phyloP scores from a whole-genome alignment of 30 jellyfish, hydroid and myxozoan species.

The Phacellophora camtschatica region DNA sequence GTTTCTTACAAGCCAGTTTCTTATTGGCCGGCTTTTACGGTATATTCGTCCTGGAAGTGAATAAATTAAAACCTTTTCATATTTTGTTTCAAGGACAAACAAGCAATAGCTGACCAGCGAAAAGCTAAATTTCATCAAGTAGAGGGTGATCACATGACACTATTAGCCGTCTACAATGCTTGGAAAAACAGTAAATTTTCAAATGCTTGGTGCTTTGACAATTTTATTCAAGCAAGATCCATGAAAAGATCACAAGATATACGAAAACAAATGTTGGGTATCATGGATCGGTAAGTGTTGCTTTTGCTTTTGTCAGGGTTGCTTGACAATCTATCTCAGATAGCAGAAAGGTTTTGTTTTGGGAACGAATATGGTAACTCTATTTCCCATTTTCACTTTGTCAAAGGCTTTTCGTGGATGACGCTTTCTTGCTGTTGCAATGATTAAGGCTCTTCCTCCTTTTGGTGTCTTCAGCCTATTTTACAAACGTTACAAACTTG shows the following conservation, averaged over 20 bases:
- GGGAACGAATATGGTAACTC: no score
- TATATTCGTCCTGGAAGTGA: neutral
- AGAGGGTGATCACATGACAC: conserved; percentile 96
- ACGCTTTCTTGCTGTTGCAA: no score
- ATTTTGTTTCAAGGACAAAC: conserved; percentile 73
- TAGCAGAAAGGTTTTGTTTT: no score
- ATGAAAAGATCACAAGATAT: conserved; percentile 93
- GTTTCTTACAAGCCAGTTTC: no score
- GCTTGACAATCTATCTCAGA: neutral
- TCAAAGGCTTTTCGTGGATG: no score
- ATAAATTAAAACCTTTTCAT: neutral
- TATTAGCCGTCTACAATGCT: conserved; percentile 96
- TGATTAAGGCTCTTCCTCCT: no score
- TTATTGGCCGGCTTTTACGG: no score
- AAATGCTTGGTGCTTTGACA: conserved; percentile 98
- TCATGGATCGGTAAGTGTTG: conserved; percentile 92
- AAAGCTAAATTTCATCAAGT: conserved; percentile 97
- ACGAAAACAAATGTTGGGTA: conserved; percentile 96
- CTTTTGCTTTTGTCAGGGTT: neutral
- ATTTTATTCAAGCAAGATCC: conserved; percentile 96
- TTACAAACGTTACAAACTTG: no score
- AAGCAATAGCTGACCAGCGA: conserved; percentile 96
- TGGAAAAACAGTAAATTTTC: conserved; percentile 98
- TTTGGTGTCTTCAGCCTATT: no score
- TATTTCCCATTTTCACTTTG: no score